Percentiles rank a stretch among this genome's conserved stretches.
phyloP scores from a whole-genome alignment of 1,140 invertebrate species.

The Rhynchophorus ferrugineus region DNA sequence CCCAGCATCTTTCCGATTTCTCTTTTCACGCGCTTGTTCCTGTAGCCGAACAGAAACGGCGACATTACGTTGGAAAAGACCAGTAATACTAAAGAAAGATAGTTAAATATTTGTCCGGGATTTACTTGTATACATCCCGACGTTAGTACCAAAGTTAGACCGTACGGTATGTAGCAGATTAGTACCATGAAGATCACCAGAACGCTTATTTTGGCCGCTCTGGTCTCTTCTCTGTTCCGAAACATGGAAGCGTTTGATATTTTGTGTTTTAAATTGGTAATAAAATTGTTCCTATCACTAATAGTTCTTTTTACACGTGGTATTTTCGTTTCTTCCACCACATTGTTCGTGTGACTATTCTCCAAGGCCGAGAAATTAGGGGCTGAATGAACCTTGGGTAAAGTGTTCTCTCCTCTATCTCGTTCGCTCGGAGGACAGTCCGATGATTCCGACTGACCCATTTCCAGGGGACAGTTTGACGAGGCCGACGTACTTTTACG shows the following conservation, averaged over 20 bases:
- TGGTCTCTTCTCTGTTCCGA: slow-evolving; percentile 70
- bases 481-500: slow-evolving; percentile 42
- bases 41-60: slow-evolving; percentile 70
- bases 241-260: slow-evolving; percentile 79
- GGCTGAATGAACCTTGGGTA: slow-evolving; percentile 36
- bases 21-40: slow-evolving; percentile 65
- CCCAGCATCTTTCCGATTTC: slow-evolving; percentile 58
- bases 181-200: slow-evolving; percentile 64
- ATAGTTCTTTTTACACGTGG: slow-evolving; percentile 33
- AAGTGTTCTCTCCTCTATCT: slow-evolving; percentile 1
- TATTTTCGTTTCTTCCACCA: slow-evolving; percentile 5
- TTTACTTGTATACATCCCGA: slow-evolving; percentile 40
- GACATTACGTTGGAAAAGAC: slow-evolving; percentile 61
- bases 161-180: slow-evolving; percentile 63
- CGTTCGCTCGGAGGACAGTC: slow-evolving; percentile 3
- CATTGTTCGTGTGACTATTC: slow-evolving; percentile 2
- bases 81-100: slow-evolving; percentile 55
- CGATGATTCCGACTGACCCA: slow-evolving; percentile 2
- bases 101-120: slow-evolving; percentile 41
- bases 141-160: slow-evolving; percentile 45
- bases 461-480: slow-evolving; percentile 23
- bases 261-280: slow-evolving; percentile 62
- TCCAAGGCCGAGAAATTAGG: slow-evolving; percentile 32
- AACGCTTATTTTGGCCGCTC: slow-evolving; percentile 71
- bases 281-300: slow-evolving; percentile 46